These are phyloP conservation scores for Lordiphosa fenestrarum DNA, from an alignment of 2,888 invertebrate species.

Conservation along the genomic window DNA sequence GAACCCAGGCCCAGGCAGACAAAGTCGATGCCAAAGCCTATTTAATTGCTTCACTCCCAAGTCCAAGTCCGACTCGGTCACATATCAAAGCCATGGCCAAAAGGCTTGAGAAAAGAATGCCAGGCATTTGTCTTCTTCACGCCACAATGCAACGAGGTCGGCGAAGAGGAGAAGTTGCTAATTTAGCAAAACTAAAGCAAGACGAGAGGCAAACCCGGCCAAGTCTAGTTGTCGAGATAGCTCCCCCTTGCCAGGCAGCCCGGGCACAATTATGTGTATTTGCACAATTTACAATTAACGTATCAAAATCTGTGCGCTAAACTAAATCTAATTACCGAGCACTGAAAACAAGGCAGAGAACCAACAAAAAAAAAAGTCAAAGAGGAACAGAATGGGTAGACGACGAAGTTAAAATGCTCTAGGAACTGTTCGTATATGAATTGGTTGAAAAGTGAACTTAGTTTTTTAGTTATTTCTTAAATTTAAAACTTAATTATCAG, in stretches of 20 bases:
- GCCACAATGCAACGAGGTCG: conserved; percentile 39
- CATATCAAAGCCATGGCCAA: conserved; percentile 70
- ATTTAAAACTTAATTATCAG: too few species aligned
- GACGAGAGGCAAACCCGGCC: conserved; percentile 48
- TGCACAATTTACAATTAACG: conserved; percentile 72
- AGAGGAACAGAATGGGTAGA: not conserved
- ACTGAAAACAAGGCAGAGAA: conserved; percentile 17
- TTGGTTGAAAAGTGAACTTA: too few species aligned
- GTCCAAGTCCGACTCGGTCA: conserved; percentile 37
- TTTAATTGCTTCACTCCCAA: conserved; percentile 57
- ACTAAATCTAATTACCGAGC: conserved; percentile 67
- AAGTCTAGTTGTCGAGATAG: conserved; percentile 46
- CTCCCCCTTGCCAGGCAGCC: conserved; percentile 33
- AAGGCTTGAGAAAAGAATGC: conserved; percentile 72
- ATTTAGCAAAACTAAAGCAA: conserved; percentile 66
- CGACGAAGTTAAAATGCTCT: conserved; percentile 35
- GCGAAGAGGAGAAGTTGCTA: conserved; percentile 36
- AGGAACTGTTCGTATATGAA: too few species aligned
- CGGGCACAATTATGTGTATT: conserved; percentile 62
- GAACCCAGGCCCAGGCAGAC: conserved; percentile 32
- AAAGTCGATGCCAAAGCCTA: too few species aligned
- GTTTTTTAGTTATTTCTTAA: too few species aligned
- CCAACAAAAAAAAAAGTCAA: conserved; percentile 5
- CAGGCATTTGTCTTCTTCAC: conserved; percentile 69
- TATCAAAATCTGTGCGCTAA: conserved; percentile 69